A percentile compares a stretch with the other conserved stretches of the same genome.
phyloP scores from a whole-genome alignment of 2,113 vertebrate species.

The Azemiops feae region DNA sequence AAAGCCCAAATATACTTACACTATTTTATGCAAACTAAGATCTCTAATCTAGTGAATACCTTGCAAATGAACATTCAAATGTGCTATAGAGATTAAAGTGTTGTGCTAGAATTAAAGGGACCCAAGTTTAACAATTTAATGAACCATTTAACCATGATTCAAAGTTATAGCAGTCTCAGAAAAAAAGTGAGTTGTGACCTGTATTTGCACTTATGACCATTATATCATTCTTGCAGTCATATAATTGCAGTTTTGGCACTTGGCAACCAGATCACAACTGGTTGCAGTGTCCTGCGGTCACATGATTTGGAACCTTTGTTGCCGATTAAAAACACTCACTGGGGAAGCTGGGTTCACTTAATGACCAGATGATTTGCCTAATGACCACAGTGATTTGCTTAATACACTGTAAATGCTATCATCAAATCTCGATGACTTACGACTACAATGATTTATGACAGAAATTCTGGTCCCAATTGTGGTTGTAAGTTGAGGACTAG shows the following conservation, averaged over 20 bases:
- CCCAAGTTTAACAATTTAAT: not conserved
- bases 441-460: not conserved
- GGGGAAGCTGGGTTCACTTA: not conserved
- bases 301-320: not conserved
- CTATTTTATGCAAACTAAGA: not conserved
- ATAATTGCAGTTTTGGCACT: not conserved
- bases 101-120: not conserved
- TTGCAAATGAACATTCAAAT: not conserved
- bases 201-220: not conserved
- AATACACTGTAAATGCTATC: not conserved
- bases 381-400: not conserved
- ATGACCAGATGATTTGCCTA: not conserved
- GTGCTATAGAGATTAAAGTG: not conserved
- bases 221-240: not conserved
- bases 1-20: not conserved
- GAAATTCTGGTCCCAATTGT: not conserved
- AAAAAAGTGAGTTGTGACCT: not conserved
- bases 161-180: not conserved
- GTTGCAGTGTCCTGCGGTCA: not conserved
- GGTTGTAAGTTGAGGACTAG: not conserved
- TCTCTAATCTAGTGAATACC: not conserved
- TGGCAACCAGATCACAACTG: not conserved
- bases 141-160: not conserved
- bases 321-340: not conserved
- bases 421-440: not conserved